Percentiles rank a stretch among this genome's conserved stretches.
phyloP scores from a whole-genome alignment of 2,888 invertebrate genomes.

The Latrodectus elegans region DNA sequence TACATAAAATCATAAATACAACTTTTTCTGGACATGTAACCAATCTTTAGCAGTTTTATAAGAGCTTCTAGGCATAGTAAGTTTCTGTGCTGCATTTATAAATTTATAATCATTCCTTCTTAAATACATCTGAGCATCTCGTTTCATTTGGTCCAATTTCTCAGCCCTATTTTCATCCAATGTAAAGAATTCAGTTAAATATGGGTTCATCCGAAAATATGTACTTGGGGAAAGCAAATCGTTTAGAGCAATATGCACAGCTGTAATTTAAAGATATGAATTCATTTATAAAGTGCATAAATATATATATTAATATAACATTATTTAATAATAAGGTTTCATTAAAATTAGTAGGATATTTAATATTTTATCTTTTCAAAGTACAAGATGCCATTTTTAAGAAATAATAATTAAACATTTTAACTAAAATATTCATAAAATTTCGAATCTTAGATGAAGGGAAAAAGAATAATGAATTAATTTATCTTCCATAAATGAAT shows the following conservation, averaged over 20 bases:
- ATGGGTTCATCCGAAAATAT: conserved; percentile 92
- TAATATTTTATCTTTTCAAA: too few relatives aligned
- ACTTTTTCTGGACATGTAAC: conserved; percentile 36
- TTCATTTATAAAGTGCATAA: too few relatives aligned
- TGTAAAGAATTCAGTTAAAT: conserved; percentile 84
- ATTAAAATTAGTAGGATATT: too few relatives aligned
- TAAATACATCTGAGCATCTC: conserved; percentile 86
- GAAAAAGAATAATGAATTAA: too few relatives aligned
- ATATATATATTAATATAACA: too few relatives aligned
- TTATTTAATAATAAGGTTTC: too few relatives aligned
- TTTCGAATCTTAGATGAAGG: too few relatives aligned
- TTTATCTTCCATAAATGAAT: too few relatives aligned
- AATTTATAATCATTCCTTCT: conserved; percentile 86
- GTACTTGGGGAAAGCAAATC: conserved; percentile 83
- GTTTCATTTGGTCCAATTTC: conserved; percentile 82
- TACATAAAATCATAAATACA: conserved; percentile 33
- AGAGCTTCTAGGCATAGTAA: conserved; percentile 63
- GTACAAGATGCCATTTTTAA: too few relatives aligned
- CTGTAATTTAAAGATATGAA: conserved; percentile 76
- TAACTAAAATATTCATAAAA: too few relatives aligned
- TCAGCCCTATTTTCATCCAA: conserved; percentile 87
- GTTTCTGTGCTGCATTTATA: conserved; percentile 72
- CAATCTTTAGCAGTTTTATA: conserved; percentile 56
- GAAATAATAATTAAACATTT: too few relatives aligned
- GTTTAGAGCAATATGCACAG: conserved; percentile 84